Evolutionary conservation across 1,140 invertebrate species (phyloP), one percentile per base, ranked within the genome.

Genomic region (Pemphigus obesinymphae): DNA sequence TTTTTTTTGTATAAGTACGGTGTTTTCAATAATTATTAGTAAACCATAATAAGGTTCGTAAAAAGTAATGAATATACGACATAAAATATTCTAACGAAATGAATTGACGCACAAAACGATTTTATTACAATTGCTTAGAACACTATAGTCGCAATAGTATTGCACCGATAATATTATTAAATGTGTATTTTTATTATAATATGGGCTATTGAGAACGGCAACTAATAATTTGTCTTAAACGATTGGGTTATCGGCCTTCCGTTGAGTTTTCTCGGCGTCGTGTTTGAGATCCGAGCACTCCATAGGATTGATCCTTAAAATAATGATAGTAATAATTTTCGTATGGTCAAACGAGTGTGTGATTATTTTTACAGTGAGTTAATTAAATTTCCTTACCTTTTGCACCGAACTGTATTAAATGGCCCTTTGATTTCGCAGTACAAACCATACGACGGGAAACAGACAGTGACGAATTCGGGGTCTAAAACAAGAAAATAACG

Each of bases 371-470:
- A n/a, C n/a, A n/a, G n/a, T n/a, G n/a, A n/a, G n/a, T n/a, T n/a
- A n/a, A n/a, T n/a, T n/a, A n/a, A n/a, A n/a, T n/a, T n/a, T n/a
- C n/a, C n/a, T 80, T 80, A 63, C 76, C 55, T 80, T 80, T 48
- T 80, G 37, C 76, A 80, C 43, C 23, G 55, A 63, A 80, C 37
- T 43, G 40, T 31, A 43, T 80, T 80, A 10, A 55, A n/a, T n/a
- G 43, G 23, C 45, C 53, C 76, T 5, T 23, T 43, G 2, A 43
- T 45, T 29, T 80, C 76, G 23, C 76, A 80, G 29, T 55, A 63
- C 15, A 80, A 45, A n/a, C 55, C 76, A 26, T 61, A 80, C 0
- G 76, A 80, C 1, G 76, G 55, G 8, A 80, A 61, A 80, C 76
- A 80, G 13, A 63, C n/a, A 15, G n/a, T 61, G 23, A 80, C 63